phyloP scores from a whole-genome alignment of 2,113 vertebrate species.

The Sorex fumeus region DNA sequence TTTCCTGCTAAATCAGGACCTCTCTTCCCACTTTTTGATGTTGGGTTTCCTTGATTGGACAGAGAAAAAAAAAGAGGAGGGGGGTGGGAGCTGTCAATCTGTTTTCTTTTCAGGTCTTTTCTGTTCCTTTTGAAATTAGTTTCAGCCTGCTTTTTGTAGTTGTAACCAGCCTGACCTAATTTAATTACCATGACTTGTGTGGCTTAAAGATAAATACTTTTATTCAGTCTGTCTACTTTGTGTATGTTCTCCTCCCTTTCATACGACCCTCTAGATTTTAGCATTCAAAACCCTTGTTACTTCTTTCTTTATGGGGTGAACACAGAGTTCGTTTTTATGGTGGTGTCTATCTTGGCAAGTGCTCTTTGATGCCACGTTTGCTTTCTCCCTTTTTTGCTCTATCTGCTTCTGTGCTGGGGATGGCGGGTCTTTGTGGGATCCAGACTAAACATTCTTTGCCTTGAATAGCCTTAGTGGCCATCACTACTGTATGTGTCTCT shows the following conservation, averaged over 20 bases:
- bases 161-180: slow-evolving; percentile 86
- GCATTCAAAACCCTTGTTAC: slow-evolving; percentile 81
- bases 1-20: slow-evolving; percentile 76
- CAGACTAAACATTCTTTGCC: slow-evolving; percentile 64
- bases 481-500: slow-evolving; percentile 43
- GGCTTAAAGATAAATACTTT: slow-evolving; percentile 88
- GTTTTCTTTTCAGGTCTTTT: slow-evolving; percentile 85
- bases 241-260: slow-evolving; percentile 79
- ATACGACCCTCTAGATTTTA: slow-evolving; percentile 81
- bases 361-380: slow-evolving; percentile 80
- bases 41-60: slow-evolving; percentile 81
- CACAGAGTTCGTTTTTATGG: slow-evolving; percentile 80
- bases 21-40: slow-evolving; percentile 68
- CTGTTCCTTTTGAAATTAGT: slow-evolving; percentile 88
- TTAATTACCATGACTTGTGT: slow-evolving; percentile 88
- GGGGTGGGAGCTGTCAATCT: slow-evolving; percentile 81
- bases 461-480: not conserved
- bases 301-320: slow-evolving; percentile 74
- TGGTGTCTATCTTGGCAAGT: slow-evolving; percentile 80
- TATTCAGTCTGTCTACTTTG: slow-evolving; percentile 85
- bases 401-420: slow-evolving; percentile 72
- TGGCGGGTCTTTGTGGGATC: slow-evolving; percentile 73
- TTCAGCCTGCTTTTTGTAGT: slow-evolving; percentile 86
- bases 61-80: not conserved
- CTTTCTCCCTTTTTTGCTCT: slow-evolving; percentile 65